These are phyloP conservation scores for Synergus umbraculus DNA, from an alignment of 2,888 invertebrate genomes.

Conservation along the genomic window DNA sequence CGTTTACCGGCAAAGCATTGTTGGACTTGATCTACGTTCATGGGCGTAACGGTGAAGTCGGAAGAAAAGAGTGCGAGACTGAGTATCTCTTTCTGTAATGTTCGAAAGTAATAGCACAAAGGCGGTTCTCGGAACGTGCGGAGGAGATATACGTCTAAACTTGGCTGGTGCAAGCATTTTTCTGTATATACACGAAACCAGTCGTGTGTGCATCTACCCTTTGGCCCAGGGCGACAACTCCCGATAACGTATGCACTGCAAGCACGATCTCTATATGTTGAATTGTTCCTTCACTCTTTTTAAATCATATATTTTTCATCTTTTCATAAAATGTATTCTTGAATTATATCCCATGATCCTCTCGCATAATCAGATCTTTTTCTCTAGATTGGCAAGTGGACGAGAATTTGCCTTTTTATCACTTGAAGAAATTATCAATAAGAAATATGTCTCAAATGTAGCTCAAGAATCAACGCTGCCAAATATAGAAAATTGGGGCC, in stretches of 20 bases:
- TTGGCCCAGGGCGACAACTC: conserved; percentile 61
- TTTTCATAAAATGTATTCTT: background rate
- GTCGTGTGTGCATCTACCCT: conserved; percentile 38
- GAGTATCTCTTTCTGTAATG: conserved; percentile 60
- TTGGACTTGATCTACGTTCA: conserved; percentile 70
- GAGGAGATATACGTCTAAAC: conserved; percentile 34
- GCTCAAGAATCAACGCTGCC: background rate
- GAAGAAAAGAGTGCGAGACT: conserved; percentile 47
- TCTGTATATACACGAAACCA: conserved; percentile 16
- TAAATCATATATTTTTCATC: background rate
- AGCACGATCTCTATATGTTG: conserved; percentile 57
- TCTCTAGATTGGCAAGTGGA: background rate
- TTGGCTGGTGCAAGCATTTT: conserved; percentile 23
- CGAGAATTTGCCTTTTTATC: conserved; percentile 39
- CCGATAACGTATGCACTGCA: conserved; percentile 62
- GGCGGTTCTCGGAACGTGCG: conserved; percentile 44
- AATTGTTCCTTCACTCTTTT: conserved; percentile 54
- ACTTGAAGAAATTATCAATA: conserved; percentile 41
- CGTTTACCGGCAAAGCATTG: conserved; percentile 70
- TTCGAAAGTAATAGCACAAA: conserved; percentile 59
- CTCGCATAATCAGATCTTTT: background rate
- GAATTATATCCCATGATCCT: background rate
- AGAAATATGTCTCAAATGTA: background rate
- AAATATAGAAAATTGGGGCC: conserved; percentile 29
- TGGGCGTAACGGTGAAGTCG: conserved; percentile 54